Evolutionary conservation across 2,888 invertebrate genomes (phyloP).

Genomic region (Agapostemon virescens): DNA sequence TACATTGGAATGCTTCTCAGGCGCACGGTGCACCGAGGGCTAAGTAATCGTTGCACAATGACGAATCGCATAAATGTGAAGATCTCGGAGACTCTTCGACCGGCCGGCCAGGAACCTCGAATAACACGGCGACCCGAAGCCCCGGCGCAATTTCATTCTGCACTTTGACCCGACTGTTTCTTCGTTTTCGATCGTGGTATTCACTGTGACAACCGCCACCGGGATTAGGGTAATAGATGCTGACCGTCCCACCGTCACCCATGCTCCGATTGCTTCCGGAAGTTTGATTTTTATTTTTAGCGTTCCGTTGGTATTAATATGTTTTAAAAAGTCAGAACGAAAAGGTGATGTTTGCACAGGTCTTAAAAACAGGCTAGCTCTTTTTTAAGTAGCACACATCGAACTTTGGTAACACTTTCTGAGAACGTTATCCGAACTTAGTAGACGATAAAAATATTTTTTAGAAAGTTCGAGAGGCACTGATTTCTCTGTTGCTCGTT

Average conservation of each 20-base stretch:
- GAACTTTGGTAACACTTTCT: no score
- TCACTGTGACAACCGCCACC: not conserved
- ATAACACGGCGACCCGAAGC: not conserved
- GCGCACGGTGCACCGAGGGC: slow-evolving; percentile 18
- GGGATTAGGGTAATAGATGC: not conserved
- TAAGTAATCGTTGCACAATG: slow-evolving; percentile 56
- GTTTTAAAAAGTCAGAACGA: no score
- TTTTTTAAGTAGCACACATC: no score
- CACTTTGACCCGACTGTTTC: slow-evolving; percentile 34
- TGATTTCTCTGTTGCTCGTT: no score
- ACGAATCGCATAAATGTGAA: slow-evolving; percentile 49
- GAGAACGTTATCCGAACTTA: no score
- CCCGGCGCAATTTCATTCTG: slow-evolving; percentile 13
- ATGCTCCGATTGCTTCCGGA: no score
- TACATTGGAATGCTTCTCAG: slow-evolving; percentile 57
- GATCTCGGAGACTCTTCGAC: slow-evolving; percentile 16
- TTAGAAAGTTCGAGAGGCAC: no score
- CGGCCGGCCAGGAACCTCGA: not conserved
- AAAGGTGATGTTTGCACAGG: no score
- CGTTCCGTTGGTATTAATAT: no score
- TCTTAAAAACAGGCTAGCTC: no score
- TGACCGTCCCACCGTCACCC: not conserved
- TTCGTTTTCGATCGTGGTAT: slow-evolving; percentile 3
- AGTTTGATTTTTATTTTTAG: no score
- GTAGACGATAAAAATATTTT: no score